phyloP scores from a whole-genome alignment of 2,888 invertebrate genomes.

The Sicus ferrugineus region DNA sequence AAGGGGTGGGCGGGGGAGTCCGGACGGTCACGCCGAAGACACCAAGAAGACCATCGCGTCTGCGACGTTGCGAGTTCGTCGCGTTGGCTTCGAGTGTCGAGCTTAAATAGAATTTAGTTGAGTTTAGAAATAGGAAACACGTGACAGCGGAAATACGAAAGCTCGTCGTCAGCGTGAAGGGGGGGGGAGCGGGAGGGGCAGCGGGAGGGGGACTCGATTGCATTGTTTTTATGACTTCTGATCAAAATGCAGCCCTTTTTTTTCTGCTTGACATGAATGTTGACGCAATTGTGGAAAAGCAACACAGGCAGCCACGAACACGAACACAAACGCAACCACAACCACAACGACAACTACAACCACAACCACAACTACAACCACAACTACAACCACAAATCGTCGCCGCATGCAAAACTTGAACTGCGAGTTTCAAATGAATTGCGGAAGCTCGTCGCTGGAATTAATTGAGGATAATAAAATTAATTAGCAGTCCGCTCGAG shows the following conservation, averaged over 20 bases:
- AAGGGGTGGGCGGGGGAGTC: neutral
- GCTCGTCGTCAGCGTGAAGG: neutral
- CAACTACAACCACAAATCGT: neutral
- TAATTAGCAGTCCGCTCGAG: neutral
- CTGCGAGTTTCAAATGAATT: constrained; percentile 5
- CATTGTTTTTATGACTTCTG: constrained; percentile 10
- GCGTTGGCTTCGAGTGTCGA: constrained; percentile 3
- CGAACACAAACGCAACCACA: neutral
- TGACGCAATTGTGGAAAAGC: neutral
- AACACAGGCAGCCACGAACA: neutral
- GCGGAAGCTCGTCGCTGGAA: constrained; percentile 16
- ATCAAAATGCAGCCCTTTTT: constrained; percentile 13
- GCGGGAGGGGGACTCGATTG: too few relatives aligned
- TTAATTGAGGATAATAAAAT: constrained; percentile 11
- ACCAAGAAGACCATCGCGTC: neutral
- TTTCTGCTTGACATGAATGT: neutral
- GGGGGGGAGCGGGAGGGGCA: too few relatives aligned
- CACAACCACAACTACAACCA: too few relatives aligned
- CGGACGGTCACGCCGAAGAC: neutral
- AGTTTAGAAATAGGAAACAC: constrained; percentile 10
- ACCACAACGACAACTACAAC: too few relatives aligned
- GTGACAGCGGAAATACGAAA: constrained; percentile 19
- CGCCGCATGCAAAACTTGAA: neutral
- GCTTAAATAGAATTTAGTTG: neutral
- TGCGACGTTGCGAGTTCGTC: too few relatives aligned